Evolutionary conservation across 1,140 invertebrate genomes (phyloP).

Genomic region (Drosophila miranda): DNA sequence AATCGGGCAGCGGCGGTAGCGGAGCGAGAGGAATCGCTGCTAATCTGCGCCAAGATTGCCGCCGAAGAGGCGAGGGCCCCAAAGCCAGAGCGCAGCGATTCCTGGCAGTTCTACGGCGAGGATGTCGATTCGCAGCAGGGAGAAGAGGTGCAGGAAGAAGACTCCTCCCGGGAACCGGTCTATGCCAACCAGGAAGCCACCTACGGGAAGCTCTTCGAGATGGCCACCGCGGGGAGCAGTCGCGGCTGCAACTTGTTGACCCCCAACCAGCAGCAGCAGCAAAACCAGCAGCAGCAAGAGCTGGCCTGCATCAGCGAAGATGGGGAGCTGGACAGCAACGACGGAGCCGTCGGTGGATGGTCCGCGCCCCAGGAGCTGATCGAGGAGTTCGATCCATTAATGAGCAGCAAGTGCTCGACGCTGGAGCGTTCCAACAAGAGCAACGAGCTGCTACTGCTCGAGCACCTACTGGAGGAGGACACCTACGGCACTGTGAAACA

Average conservation of each 20-base stretch:
- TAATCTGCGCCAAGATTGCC: slow-evolving; percentile 48
- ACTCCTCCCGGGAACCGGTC: slow-evolving; percentile 66
- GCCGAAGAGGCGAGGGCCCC: slow-evolving; percentile 56
- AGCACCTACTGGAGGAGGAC: slow-evolving; percentile 78
- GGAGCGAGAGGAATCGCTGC: slow-evolving; percentile 65
- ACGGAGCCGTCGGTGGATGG: slow-evolving; percentile 65
- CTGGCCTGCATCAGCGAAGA: slow-evolving; percentile 62
- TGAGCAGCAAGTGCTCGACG: slow-evolving; percentile 58
- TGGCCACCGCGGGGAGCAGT: slow-evolving; percentile 56
- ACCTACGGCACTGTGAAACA: slow-evolving; percentile 71
- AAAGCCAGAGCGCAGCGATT: slow-evolving; percentile 75
- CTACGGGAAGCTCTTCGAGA: slow-evolving; percentile 77
- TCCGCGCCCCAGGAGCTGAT: slow-evolving; percentile 58
- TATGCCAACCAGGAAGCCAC: slow-evolving; percentile 80
- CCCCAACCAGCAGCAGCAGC: slow-evolving; percentile 22
- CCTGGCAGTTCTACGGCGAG: slow-evolving; percentile 71
- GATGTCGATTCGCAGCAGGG: slow-evolving; percentile 16
- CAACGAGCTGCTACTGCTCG: slow-evolving; percentile 76
- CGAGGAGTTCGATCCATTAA: slow-evolving; percentile 76
- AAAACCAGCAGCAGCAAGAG: slow-evolving; percentile 27
- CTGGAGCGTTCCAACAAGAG: slow-evolving; percentile 68
- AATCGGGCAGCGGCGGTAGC: slow-evolving; percentile 45
- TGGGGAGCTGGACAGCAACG: slow-evolving; percentile 47
- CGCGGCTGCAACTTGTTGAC: slow-evolving; percentile 46
- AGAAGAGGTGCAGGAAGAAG: background rate